Percentiles rank a stretch among this genome's conserved stretches.
phyloP scores from a whole-genome alignment of 1,140 invertebrate genomes.

The Kradibia gibbosae region DNA sequence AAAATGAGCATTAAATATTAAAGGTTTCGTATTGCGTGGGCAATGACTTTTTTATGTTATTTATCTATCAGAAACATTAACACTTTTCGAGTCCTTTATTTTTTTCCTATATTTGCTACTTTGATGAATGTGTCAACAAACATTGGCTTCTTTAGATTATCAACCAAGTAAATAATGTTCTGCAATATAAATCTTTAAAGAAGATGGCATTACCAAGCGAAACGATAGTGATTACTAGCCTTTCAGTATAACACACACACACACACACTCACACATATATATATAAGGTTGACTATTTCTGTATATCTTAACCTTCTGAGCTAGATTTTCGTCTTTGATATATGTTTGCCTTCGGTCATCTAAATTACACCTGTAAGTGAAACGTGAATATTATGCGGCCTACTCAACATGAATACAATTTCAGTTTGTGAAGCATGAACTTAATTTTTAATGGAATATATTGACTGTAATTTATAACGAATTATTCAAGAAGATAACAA shows the following conservation, averaged over 20 bases:
- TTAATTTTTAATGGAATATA: too few species aligned
- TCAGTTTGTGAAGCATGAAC: too few species aligned
- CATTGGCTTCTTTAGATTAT: background rate
- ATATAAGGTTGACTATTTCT: background rate
- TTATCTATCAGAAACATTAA: conserved; percentile 3
- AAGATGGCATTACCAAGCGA: background rate
- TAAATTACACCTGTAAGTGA: background rate
- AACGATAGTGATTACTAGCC: background rate
- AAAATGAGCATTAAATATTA: too few species aligned
- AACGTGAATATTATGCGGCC: too few species aligned
- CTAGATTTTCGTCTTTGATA: background rate
- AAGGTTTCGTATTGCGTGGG: too few species aligned
- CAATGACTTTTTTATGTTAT: too few species aligned
- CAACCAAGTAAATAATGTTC: conserved; percentile 17
- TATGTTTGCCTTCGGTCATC: background rate
- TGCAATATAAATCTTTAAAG: background rate
- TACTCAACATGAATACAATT: too few species aligned
- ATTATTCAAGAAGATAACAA: too few species aligned
- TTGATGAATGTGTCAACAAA: too few species aligned
- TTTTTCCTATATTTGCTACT: background rate
- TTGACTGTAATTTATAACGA: too few species aligned
- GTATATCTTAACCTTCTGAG: background rate
- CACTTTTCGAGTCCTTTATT: background rate
- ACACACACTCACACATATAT: background rate
- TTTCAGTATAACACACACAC: background rate